Base-by-base conservation (phyloP, 2,888 invertebrate genomes). In the Poecilus cupreus region DNA sequence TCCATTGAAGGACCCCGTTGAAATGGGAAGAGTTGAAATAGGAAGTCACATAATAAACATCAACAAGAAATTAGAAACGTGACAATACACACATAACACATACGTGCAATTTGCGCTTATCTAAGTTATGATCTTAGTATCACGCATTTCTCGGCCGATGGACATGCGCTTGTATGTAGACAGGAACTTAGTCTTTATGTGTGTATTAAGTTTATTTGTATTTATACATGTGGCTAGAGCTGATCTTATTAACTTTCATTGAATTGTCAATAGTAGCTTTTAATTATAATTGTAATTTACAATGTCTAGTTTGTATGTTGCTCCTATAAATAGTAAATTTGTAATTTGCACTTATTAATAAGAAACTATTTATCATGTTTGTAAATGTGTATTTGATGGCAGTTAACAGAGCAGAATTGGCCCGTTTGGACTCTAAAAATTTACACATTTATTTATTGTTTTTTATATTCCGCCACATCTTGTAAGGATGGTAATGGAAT, bases 151-250 rank as follows among this genome's bases (percentile, higher is more conserved):
- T 49, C 16, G 2, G 13, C 43, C n/a, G 8, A 32, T 3, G 43
- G 10, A 54, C 22, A 1, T 18, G 22, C n/a, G 6, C 54, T 22
- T 22, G 11, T 11, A 54, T 22, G 22, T 54, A 13, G 43, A 43
- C 43, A 43, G 13, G 43, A 43, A 43, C 43, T 43, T 43, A 43
- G 3, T n/a, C 3, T 43, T 43, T 13, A 54, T 18, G 11, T 22
- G 54, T 22, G 22, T 22, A 54, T 20, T 24, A 22, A 54, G 20
- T 54, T 18, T 54, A 54, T 54, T 54, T 54, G 43, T 54, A 54
- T 54, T 54, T 54, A 18, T 54, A 22, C 54, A 54, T 54, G 22
- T 54, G 54, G 54, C 11, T 43, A 43, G n/a, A 43, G n/a, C 22
- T 54, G 8, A 22, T 8, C 22, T 54, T 54, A 54, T 54, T 54